A percentile compares a stretch with the other conserved stretches of the same genome.
Conservation (phyloP, 2,113 vertebrate species). For the Calidris pugnax region DNA sequence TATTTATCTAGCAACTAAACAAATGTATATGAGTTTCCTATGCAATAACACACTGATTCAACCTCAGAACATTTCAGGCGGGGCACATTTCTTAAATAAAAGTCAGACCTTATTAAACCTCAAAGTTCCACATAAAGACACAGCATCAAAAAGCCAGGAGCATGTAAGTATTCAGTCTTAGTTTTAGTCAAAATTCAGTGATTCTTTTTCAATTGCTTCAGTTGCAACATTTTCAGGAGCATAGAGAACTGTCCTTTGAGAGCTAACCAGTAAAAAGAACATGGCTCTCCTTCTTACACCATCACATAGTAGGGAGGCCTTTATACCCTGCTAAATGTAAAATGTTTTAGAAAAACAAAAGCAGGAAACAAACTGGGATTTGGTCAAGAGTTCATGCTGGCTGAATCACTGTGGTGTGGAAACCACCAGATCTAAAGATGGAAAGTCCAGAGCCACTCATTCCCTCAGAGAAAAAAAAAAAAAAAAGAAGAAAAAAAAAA, state of each 20-base stretch:
- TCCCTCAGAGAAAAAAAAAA: background rate
- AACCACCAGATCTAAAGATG: constrained; percentile 48
- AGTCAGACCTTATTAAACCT: background rate
- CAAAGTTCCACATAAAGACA: background rate
- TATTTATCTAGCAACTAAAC: background rate
- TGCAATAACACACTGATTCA: background rate
- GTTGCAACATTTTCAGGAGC: background rate
- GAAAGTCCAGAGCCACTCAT: background rate
- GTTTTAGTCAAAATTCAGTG: background rate
- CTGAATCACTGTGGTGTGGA: constrained; percentile 50
- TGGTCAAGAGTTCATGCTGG: constrained; percentile 34
- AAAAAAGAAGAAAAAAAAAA: accelerated
- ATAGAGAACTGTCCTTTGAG: background rate
- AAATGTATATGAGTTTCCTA: background rate
- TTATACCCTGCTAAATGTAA: background rate
- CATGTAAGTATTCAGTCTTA: background rate
- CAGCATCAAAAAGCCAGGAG: background rate
- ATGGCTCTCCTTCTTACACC: background rate
- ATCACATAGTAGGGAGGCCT: background rate
- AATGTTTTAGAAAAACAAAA: constrained; percentile 53
- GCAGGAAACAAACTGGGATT: constrained; percentile 37
- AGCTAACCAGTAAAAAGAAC: background rate
- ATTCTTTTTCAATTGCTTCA: background rate
- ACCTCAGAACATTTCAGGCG: background rate
- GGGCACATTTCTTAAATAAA: background rate